These are phyloP conservation scores for Geodia barretti DNA, from an alignment of 37 sponge, comb jelly and placozoan species.

Conservation along the genomic window DNA sequence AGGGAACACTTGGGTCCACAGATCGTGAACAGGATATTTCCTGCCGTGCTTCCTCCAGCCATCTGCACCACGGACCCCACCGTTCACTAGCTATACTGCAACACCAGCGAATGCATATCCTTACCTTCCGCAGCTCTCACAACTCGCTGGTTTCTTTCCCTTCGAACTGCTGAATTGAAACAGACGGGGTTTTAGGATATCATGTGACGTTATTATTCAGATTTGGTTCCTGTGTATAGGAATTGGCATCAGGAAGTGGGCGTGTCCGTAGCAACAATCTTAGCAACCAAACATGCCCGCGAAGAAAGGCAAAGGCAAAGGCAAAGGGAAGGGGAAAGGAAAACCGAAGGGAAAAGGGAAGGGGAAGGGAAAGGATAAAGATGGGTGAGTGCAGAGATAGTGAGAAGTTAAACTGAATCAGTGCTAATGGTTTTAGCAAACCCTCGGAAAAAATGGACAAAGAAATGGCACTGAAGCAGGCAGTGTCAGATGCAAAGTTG, in stretches of 20 bases:
- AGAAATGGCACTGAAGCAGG: conserved; percentile 66
- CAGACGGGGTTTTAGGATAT: no score
- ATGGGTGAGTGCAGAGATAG: neutral
- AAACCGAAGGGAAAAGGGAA: conserved; percentile 19
- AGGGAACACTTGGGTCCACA: conserved; percentile 71
- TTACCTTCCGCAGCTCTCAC: no score
- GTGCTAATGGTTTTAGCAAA: conserved; percentile 44
- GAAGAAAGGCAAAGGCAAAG: conserved; percentile 58
- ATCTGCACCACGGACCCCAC: neutral
- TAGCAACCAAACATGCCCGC: conserved; percentile 10
- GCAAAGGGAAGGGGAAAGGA: conserved; percentile 46
- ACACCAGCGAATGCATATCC: no score
- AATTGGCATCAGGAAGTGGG: neutral
- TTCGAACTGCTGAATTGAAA: no score
- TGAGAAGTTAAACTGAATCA: no score
- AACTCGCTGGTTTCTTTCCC: no score
- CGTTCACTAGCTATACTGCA: no score
- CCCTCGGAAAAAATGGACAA: conserved; percentile 50
- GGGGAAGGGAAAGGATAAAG: neutral
- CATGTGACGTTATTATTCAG: no score
- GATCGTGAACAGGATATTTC: conserved; percentile 38
- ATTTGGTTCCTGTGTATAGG: no score
- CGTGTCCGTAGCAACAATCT: neutral
- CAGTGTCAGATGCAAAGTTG: conserved; percentile 67
- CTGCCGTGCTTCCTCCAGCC: conserved; percentile 20